Percentiles rank a stretch among this genome's conserved stretches.
These are phyloP conservation scores for Chesias legatella DNA, from an alignment of 2,888 invertebrate species.

Conservation along the genomic window DNA sequence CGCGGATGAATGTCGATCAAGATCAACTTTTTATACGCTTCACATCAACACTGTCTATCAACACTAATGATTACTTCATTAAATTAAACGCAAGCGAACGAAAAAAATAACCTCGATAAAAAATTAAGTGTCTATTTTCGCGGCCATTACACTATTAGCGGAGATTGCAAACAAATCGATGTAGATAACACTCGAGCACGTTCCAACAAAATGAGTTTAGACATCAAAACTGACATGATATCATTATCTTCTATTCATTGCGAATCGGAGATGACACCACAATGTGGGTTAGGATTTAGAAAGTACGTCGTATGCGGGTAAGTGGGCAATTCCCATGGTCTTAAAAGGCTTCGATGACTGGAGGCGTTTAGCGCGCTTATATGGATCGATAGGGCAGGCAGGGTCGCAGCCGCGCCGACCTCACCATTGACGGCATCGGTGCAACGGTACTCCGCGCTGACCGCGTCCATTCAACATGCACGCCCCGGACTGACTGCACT, in stretches of 20 bases:
- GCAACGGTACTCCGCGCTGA: conserved; percentile 63
- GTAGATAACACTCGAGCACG: conserved; percentile 24
- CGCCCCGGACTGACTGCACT: conserved; percentile 32
- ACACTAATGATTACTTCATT: conserved; percentile 60
- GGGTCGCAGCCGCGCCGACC: conserved; percentile 64
- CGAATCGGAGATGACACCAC: conserved; percentile 27
- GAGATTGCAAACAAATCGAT: conserved; percentile 30
- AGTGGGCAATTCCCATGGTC: conserved; percentile 29
- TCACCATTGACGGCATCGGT: conserved; percentile 53
- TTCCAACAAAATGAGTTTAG: conserved; percentile 29
- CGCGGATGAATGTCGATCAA: conserved; percentile 34
- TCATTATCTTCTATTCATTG: conserved; percentile 29
- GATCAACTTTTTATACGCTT: conserved; percentile 56
- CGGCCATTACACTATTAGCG: conserved; percentile 25
- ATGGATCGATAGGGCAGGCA: conserved; percentile 69
- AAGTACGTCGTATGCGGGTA: conserved; percentile 23
- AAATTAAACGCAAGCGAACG: conserved; percentile 50
- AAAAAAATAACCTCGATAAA: conserved; percentile 31
- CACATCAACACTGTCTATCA: conserved; percentile 58
- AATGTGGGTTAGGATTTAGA: conserved; percentile 33
- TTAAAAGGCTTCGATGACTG: conserved; percentile 27
- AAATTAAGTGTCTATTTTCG: conserved; percentile 29
- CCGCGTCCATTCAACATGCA: conserved; percentile 53
- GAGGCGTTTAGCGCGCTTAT: conserved; percentile 41
- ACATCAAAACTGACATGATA: conserved; percentile 32